These are phyloP conservation scores for Chaetodon trifascialis DNA, from an alignment of 2,113 vertebrate species.

Conservation along the genomic window DNA sequence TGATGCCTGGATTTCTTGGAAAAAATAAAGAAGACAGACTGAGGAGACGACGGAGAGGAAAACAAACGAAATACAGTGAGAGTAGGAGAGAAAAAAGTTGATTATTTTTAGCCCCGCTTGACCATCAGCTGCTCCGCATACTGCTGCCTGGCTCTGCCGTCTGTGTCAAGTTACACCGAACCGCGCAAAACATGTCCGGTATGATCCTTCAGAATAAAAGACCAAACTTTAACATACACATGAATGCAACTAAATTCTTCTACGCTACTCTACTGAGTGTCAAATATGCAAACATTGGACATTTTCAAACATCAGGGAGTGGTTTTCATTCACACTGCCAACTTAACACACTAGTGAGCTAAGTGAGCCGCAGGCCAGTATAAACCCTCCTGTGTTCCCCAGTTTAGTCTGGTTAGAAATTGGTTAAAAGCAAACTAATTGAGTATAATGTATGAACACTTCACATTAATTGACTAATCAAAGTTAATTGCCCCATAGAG, in stretches of 20 bases:
- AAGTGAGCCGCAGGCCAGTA: no score
- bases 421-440: neutral
- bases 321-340: no score
- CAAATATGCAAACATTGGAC: no score
- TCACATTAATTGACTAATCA: neutral
- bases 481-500: neutral
- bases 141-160: conserved; percentile 50
- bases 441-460: neutral
- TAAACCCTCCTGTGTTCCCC: neutral
- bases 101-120: conserved; percentile 93
- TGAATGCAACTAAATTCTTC: rapidly evolving
- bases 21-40: conserved; percentile 26
- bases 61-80: conserved; percentile 32
- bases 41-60: neutral
- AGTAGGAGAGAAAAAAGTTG: conserved; percentile 71
- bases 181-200: neutral
- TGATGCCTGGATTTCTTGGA: conserved; percentile 53
- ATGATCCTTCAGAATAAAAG: conserved; percentile 24
- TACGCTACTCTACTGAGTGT: no score
- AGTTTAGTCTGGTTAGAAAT: neutral
- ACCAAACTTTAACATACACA: rapidly evolving
- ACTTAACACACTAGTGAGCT: no score
- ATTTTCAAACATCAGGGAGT: no score
- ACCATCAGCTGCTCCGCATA: conserved; percentile 87
- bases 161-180: neutral